phyloP scores from a whole-genome alignment of 2,797 vertebrate species.

The Sternotherus odoratus region DNA sequence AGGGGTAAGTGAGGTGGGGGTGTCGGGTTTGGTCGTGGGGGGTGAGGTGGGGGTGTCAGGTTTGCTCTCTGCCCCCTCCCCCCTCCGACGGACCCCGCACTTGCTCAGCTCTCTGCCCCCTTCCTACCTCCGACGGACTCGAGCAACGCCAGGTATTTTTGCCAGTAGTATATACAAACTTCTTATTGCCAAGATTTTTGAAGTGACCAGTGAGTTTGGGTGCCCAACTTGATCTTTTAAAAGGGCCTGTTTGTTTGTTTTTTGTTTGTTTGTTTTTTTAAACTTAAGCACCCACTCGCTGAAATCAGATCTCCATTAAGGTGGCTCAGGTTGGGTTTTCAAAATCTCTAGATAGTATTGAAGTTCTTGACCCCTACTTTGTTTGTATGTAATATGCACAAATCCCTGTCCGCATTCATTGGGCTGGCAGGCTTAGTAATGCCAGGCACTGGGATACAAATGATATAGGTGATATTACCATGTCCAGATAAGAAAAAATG shows the following conservation, averaged over 20 bases:
- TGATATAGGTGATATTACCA: constrained; percentile 15
- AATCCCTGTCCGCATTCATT: not conserved
- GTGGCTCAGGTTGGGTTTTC: not conserved
- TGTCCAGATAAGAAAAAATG: not conserved
- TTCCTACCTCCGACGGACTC: too few species aligned
- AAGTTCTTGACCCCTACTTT: not conserved
- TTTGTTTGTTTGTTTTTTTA: not conserved
- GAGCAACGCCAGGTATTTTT: too few species aligned
- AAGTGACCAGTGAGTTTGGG: not conserved
- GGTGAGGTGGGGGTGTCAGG: too few species aligned
- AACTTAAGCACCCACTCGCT: not conserved
- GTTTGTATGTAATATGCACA: not conserved
- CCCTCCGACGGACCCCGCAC: too few species aligned
- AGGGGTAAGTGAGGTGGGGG: too few species aligned
- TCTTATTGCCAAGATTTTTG: accelerated
- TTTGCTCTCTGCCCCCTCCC: too few species aligned
- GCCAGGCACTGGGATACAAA: not conserved
- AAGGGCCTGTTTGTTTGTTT: not conserved
- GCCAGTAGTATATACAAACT: accelerated
- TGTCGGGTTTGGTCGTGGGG: too few species aligned
- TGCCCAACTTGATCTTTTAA: not conserved
- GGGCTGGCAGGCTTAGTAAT: constrained; percentile 1
- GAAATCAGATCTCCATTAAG: not conserved
- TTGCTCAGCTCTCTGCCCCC: too few species aligned
- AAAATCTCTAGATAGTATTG: not conserved